Base-by-base conservation (phyloP, 2,888 invertebrate genomes). In the Trichogramma dendrolimi region DNA sequence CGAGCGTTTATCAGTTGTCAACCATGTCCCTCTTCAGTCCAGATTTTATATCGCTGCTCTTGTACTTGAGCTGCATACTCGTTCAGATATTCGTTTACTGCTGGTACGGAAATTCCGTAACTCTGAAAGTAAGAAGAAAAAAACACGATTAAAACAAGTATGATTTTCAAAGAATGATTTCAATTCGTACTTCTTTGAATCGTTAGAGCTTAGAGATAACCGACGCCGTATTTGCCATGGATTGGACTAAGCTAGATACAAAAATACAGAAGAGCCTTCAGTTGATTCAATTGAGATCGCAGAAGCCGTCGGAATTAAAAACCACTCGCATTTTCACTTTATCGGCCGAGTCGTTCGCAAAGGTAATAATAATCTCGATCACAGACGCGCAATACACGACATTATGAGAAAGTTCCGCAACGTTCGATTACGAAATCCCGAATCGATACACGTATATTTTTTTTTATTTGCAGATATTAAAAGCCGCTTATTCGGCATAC, bases 31-130 rank as follows among this genome's bases (percentile, higher is more conserved):
- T 67, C 62, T 61, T 64, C 6, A 67, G 65, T 58, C 60, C 62
- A 43, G 62, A 64, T 49, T 69, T 68, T 52, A 40, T 67, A 39
- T 61, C 64, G 1, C 57, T 69, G n/a, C 10, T 51, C 6, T 61
- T 65, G 4, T 69, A 69, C 41, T 6, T 68, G 5, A 48, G 14
- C 27, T 67, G 67, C 8, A 66, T 69, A 58, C 47, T 71, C n/a
- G 63, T 67, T 8, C 73, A 75, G 61, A 68, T 72, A 38, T 74
- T 70, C 54, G 59, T 70, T 5, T 69, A 69, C 27, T 74, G 73
- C 27, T 72, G 69, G 68, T 71, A 70, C 40, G 74, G 73, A 47
- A 70, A 70, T 57, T 68, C 70, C 63, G 64, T 70, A 4, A 67
- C 61, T 11, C 38, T 67, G 11, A 60, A 70, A 67, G 71, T 71